phyloP scores from a whole-genome alignment of 2,797 vertebrate species.

The Synaphobranchus kaupii region DNA sequence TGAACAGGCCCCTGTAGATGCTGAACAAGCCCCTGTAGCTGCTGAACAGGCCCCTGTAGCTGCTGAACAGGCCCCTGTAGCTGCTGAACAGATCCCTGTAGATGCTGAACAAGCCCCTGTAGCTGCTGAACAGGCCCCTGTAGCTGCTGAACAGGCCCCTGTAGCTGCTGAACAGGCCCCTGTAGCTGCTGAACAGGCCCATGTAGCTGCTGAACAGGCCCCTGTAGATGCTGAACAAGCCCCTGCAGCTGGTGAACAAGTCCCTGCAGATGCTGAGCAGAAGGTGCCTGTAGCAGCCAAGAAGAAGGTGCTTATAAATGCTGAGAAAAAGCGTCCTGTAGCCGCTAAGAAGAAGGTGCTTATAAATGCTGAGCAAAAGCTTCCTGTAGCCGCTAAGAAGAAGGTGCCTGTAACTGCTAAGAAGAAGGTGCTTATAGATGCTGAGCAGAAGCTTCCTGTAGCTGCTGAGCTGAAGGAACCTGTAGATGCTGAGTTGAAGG shows the following conservation, averaged over 20 bases:
- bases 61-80: neutral
- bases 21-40: neutral
- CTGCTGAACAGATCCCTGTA: slow-evolving; percentile 36
- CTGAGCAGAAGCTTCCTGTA: neutral
- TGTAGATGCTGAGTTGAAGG: slow-evolving; percentile 68
- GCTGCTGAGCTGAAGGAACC: slow-evolving; percentile 47
- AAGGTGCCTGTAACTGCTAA: slow-evolving; percentile 40
- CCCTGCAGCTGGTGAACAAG: neutral
- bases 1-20: neutral
- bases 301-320: slow-evolving; percentile 63
- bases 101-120: slow-evolving; percentile 29
- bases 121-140: slow-evolving; percentile 32
- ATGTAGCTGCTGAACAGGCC: slow-evolving; percentile 24
- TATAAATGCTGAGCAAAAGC: slow-evolving; percentile 46
- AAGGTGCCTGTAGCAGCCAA: neutral
- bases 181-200: slow-evolving; percentile 33
- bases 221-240: slow-evolving; percentile 39
- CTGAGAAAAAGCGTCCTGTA: slow-evolving; percentile 63
- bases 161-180: neutral
- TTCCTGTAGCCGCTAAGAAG: neutral
- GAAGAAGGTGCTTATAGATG: slow-evolving; percentile 25
- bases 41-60: neutral
- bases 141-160: neutral
- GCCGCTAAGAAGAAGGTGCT: slow-evolving; percentile 55
- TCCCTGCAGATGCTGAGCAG: slow-evolving; percentile 9